Percentiles rank a stretch among this genome's conserved stretches.
These are phyloP conservation scores for Ruditapes philippinarum DNA, from an alignment of 1,140 invertebrate genomes.

Conservation along the genomic window DNA sequence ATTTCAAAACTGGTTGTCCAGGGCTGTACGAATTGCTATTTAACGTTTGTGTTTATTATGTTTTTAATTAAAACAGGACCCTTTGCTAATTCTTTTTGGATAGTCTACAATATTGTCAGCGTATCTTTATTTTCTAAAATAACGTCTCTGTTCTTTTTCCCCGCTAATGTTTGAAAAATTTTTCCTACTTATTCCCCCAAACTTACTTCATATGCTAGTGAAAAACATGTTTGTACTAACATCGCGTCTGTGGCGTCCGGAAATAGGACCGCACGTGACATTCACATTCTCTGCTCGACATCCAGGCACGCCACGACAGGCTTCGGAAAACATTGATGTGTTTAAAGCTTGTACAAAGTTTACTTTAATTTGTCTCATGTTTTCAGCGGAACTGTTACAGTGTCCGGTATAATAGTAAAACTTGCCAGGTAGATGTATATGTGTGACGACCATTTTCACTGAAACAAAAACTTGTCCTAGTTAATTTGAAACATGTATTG, in stretches of 20 bases:
- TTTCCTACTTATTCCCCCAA: too few relatives aligned
- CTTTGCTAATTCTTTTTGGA: not conserved
- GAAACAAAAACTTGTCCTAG: not conserved
- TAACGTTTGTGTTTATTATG: too few relatives aligned
- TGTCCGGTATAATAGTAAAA: conserved; percentile 37
- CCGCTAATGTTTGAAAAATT: too few relatives aligned
- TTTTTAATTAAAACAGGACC: too few relatives aligned
- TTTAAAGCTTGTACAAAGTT: conserved; percentile 17
- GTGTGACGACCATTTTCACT: not conserved
- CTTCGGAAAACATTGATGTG: conserved; percentile 3
- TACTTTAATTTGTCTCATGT: conserved; percentile 7
- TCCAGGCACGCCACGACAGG: not conserved
- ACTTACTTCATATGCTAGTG: too few relatives aligned
- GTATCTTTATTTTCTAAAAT: not conserved
- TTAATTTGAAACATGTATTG: too few relatives aligned
- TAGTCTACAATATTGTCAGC: not conserved
- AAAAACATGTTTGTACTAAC: not conserved
- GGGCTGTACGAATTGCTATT: not conserved
- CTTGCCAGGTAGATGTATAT: conserved; percentile 24
- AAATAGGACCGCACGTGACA: conserved; percentile 17
- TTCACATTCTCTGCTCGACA: conserved; percentile 3
- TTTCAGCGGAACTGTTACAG: conserved; percentile 1
- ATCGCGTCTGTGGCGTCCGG: conserved; percentile 9
- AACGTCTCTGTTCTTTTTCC: not conserved
- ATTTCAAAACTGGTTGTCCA: not conserved